Evolutionary conservation across 2,113 vertebrate genomes (phyloP).

Genomic region (Myocastor coypus): DNA sequence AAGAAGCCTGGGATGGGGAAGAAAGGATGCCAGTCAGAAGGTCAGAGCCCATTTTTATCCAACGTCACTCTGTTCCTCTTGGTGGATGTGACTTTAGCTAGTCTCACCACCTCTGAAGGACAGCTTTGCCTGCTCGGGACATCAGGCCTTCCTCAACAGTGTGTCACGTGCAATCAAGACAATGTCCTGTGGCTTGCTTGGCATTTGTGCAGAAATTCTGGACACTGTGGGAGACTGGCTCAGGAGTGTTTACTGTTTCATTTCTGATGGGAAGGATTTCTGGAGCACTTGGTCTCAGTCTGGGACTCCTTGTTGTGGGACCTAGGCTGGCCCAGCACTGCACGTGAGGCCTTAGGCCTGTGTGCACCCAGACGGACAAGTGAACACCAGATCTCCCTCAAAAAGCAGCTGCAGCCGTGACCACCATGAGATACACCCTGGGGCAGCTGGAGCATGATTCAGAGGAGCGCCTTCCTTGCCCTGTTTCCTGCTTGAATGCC

Average conservation of each 20-base stretch:
- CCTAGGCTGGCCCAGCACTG: conserved; percentile 81
- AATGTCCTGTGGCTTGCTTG: neutral
- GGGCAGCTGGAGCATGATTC: conserved; percentile 24
- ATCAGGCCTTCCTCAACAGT: neutral
- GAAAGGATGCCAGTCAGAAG: neutral
- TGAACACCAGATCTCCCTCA: neutral
- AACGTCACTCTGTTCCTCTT: neutral
- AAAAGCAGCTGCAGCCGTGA: neutral
- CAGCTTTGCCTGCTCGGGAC: neutral
- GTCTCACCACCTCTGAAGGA: neutral
- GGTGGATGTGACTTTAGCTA: neutral
- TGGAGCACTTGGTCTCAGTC: neutral
- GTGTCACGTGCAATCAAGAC: neutral
- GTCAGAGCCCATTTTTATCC: neutral
- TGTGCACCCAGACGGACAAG: conserved; percentile 78
- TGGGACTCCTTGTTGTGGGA: neutral
- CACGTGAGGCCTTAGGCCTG: conserved; percentile 93
- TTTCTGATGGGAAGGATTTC: neutral
- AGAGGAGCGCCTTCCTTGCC: neutral
- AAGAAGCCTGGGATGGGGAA: neutral
- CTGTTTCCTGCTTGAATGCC: neutral
- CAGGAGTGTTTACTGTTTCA: neutral
- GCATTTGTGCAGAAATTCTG: neutral
- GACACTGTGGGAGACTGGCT: neutral
- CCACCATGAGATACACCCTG: neutral